Conservation (phyloP, 1,140 invertebrate genomes). For the Bombus terrestris region DNA sequence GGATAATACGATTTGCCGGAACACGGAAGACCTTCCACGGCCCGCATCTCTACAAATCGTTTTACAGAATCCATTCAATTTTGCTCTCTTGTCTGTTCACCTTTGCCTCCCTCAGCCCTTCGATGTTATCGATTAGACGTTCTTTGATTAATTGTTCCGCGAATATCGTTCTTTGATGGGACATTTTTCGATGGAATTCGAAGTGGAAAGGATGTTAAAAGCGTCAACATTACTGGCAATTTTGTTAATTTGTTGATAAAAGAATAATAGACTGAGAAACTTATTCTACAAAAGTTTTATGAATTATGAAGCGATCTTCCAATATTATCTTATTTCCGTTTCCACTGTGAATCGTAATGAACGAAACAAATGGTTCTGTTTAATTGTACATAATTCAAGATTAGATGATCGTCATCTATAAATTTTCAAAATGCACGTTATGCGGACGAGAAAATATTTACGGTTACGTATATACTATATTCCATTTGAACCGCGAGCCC, state of each 20-base stretch:
- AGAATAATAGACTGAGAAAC: background rate
- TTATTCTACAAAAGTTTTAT: background rate
- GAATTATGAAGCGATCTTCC: background rate
- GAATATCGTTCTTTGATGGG: background rate
- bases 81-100: constrained; percentile 36
- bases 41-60: constrained; percentile 52
- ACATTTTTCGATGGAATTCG: background rate
- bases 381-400: background rate
- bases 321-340: background rate
- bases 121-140: constrained; percentile 29
- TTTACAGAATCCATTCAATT: constrained; percentile 54
- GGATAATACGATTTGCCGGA: constrained; percentile 48
- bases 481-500: background rate
- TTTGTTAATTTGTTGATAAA: background rate
- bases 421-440: background rate
- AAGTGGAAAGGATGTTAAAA: background rate
- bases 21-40: constrained; percentile 32
- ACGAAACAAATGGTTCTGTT: background rate
- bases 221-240: background rate
- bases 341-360: background rate
- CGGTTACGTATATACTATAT: background rate
- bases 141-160: constrained; percentile 33
- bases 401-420: background rate
- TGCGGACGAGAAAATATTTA: background rate
- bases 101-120: background rate